Conservation (phyloP, 2,888 invertebrate genomes). For the Pollenia labialis region DNA sequence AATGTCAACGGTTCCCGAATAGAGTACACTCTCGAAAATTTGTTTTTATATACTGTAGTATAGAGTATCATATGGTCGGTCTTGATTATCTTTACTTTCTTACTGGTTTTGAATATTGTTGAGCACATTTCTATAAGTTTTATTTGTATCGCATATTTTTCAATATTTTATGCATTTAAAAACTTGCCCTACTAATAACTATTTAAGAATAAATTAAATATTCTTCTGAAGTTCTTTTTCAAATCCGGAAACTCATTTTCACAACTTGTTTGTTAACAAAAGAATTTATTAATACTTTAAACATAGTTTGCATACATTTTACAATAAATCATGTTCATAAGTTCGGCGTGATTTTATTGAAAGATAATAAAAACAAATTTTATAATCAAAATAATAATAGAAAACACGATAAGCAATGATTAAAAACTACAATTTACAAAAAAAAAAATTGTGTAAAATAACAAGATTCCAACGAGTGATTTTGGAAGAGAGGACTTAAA, state of each 20-base stretch:
- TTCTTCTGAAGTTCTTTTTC: not conserved
- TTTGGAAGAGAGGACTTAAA: too few species aligned
- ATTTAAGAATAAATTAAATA: not conserved
- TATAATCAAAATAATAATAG: not conserved
- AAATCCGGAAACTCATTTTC: constrained; percentile 18
- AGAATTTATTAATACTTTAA: constrained; percentile 5
- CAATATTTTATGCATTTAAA: too few species aligned
- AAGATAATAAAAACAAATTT: constrained; percentile 13
- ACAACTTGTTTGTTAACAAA: constrained; percentile 24
- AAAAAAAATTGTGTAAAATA: not conserved
- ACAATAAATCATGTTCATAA: constrained; percentile 20
- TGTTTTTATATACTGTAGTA: too few species aligned
- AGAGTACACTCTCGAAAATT: too few species aligned
- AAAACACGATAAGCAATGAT: not conserved
- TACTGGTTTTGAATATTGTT: too few species aligned
- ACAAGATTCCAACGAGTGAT: too few species aligned
- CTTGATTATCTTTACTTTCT: too few species aligned
- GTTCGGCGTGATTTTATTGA: constrained; percentile 31
- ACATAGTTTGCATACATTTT: constrained; percentile 20
- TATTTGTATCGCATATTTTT: too few species aligned
- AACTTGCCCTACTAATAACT: too few species aligned
- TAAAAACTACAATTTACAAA: not conserved
- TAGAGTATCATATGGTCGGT: too few species aligned
- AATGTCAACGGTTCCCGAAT: too few species aligned
- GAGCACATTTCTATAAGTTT: too few species aligned